Evolutionary conservation across 1,140 invertebrate genomes (phyloP).

Genomic region (Bombus waltoni): DNA sequence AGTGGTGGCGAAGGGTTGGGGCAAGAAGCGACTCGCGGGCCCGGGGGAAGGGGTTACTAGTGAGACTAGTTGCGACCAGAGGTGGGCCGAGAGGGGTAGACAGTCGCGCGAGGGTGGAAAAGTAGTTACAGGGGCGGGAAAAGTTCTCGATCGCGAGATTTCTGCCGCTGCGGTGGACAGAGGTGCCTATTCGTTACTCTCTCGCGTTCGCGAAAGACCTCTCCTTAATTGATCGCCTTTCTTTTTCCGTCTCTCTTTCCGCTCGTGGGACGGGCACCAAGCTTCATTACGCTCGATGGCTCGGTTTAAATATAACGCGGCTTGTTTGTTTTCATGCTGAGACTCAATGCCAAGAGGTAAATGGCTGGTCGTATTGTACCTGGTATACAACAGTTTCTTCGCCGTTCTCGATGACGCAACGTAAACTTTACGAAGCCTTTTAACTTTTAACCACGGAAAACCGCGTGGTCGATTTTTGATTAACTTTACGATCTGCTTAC

Average conservation of each 20-base stretch:
- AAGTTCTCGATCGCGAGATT: conserved; percentile 47
- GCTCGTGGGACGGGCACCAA: not conserved
- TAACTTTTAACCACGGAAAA: not conserved
- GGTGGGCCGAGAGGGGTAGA: conserved; percentile 45
- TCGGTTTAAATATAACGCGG: conserved; percentile 20
- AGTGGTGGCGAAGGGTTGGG: conserved; percentile 52
- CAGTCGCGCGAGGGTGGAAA: conserved; percentile 49
- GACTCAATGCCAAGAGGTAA: conserved; percentile 9
- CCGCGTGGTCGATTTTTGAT: not conserved
- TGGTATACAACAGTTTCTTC: not conserved
- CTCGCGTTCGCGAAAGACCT: not conserved
- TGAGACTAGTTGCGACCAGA: conserved; percentile 44
- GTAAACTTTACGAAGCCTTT: not conserved
- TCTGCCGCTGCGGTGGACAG: conserved; percentile 12
- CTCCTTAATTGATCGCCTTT: conserved; percentile 2
- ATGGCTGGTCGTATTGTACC: conserved; percentile 1
- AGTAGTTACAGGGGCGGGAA: conserved; percentile 50
- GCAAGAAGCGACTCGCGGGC: conserved; percentile 34
- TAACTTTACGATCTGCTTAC: not conserved
- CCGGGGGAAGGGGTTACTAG: conserved; percentile 33
- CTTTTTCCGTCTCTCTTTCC: not conserved
- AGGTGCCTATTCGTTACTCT: not conserved
- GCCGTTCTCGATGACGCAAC: not conserved
- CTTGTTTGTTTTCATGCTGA: conserved; percentile 12
- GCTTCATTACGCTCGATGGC: conserved; percentile 1